phyloP scores from a whole-genome alignment of 2,797 vertebrate species.

The Loris lydekkerianus region DNA sequence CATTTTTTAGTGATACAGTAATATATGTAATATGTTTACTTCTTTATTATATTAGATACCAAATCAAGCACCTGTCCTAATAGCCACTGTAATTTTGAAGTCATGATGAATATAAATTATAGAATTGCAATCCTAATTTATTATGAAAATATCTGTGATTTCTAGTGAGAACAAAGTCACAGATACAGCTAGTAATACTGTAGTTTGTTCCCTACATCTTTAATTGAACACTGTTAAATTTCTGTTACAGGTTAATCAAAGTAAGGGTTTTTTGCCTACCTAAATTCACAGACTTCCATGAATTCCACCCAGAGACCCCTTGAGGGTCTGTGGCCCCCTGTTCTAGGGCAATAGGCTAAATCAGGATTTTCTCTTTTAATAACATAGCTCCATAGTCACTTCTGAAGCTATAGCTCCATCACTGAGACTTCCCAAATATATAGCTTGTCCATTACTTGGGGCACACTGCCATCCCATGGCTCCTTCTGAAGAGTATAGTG shows the following conservation, averaged over 20 bases:
- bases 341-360: background rate
- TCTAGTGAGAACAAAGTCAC: constrained; percentile 25
- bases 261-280: background rate
- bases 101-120: background rate
- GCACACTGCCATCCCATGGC: constrained; percentile 78
- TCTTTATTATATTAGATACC: constrained; percentile 25
- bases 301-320: constrained; percentile 19
- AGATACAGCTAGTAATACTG: background rate
- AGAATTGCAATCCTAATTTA: background rate
- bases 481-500: constrained; percentile 84
- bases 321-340: background rate
- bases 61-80: background rate
- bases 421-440: background rate
- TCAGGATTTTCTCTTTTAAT: constrained; percentile 45
- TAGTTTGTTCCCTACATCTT: background rate
- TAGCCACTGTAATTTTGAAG: background rate
- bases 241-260: constrained; percentile 39
- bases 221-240: background rate
- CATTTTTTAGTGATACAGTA: background rate
- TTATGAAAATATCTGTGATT: constrained; percentile 19
- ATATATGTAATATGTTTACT: background rate
- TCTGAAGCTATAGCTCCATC: background rate
- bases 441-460: constrained; percentile 76
- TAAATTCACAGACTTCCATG: background rate
- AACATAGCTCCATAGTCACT: background rate